phyloP scores from a whole-genome alignment of 1,140 invertebrate species.

The Daktulosphaira vitifoliae region DNA sequence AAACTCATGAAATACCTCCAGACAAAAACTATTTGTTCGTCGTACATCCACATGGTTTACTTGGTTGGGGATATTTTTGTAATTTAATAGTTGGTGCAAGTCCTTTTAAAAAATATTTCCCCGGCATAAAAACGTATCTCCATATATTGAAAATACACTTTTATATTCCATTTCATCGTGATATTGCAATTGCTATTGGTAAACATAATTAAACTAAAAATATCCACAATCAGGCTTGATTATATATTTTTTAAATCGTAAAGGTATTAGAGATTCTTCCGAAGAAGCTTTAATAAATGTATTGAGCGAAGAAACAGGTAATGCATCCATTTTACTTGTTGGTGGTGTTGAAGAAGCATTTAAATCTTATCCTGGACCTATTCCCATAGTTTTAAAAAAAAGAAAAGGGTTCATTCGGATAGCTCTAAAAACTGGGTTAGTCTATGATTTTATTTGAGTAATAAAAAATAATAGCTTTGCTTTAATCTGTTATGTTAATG shows the following conservation, averaged over 20 bases:
- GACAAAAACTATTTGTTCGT: conserved; percentile 76
- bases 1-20: conserved; percentile 69
- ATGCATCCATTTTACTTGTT: conserved; percentile 59
- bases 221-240: too few relatives aligned
- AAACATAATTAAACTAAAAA: too few relatives aligned
- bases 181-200: too few relatives aligned
- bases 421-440: conserved; percentile 67
- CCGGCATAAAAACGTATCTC: too few relatives aligned
- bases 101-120: too few relatives aligned
- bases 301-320: conserved; percentile 43
- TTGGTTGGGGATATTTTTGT: conserved; percentile 63
- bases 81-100: conserved; percentile 49
- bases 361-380: conserved; percentile 58
- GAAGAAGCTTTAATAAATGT: not conserved
- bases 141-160: too few relatives aligned
- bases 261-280: not conserved
- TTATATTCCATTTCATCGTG: too few relatives aligned
- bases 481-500: too few relatives aligned
- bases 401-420: conserved; percentile 73
- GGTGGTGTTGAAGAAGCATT: conserved; percentile 76
- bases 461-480: too few relatives aligned
- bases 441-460: too few relatives aligned
- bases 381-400: conserved; percentile 59
- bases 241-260: not conserved
- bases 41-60: conserved; percentile 81